Evolutionary conservation across 2,797 vertebrate genomes (phyloP).

Genomic region (Naso thynnoides): DNA sequence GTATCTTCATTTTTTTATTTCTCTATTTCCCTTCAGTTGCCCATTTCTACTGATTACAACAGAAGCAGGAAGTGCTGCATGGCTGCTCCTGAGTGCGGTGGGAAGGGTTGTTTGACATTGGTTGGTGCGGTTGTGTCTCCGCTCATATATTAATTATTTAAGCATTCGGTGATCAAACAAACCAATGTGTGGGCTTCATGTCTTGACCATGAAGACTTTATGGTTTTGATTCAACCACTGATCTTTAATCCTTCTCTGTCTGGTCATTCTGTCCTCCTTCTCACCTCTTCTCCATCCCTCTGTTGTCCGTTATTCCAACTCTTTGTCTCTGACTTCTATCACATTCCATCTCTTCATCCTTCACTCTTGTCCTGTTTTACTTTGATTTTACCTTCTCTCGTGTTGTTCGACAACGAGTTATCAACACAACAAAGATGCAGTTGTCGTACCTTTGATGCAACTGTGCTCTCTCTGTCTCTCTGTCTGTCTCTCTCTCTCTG

Average conservation of each 20-base stretch:
- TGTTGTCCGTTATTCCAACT: not conserved
- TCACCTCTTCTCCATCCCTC: not conserved
- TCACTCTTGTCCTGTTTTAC: not conserved
- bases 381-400: not conserved
- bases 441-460: conserved; percentile 17
- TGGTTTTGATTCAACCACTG: too few species aligned
- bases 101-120: too few species aligned
- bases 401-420: conserved; percentile 38
- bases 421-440: conserved; percentile 58
- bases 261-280: not conserved
- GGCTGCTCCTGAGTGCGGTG: too few species aligned
- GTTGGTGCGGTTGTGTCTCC: too few species aligned
- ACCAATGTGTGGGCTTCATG: too few species aligned
- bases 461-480: not conserved
- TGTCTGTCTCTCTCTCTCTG: conserved; percentile 1
- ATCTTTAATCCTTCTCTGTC: not conserved
- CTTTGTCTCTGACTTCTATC: not conserved
- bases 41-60: not conserved
- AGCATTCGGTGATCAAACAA: too few species aligned
- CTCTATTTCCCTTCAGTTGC: not conserved
- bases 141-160: too few species aligned
- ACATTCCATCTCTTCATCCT: not conserved
- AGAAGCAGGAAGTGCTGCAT: too few species aligned
- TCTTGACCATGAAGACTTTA: too few species aligned
- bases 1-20: not conserved